Base-by-base conservation (phyloP, 2,113 vertebrate species). In the Apeltes quadracus region DNA sequence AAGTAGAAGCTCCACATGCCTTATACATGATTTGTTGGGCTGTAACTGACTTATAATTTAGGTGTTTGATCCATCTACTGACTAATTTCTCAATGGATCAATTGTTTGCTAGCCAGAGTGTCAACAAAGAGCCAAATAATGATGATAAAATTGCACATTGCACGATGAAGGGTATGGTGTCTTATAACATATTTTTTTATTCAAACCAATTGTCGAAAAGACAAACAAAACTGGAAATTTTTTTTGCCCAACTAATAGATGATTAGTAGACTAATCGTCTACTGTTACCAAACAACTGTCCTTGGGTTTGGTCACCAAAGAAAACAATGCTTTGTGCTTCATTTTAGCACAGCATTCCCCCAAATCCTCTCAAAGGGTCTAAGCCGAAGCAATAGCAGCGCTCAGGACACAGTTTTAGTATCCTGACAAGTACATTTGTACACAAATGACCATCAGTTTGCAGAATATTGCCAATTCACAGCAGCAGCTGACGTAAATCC, bases 401-500 rank as follows among this genome's bases (percentile, higher is more conserved):
- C 43, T 22, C 8, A 64, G 22, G 20, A 50, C 29, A 48, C 3
- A 43, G n/a, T 51, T 65, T 55, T 14, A 25, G 53, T 5, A 39
- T 44, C 53, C 5, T 61, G 46, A 64, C 16, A 50, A 62, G 14
- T 10, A 32, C 56, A 41, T 80, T 18, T 61, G 36, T 32, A 61
- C 48, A 85, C 54, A 83, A 68, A 83, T 82, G 76, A 68, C 75
- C 67, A 84, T 81, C 72, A 72, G 25, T 61, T 53, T 55, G 50
- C 58, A 75, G 44, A 76, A 72, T 74, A 84, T 85, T 79, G 67
- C 38, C 86, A 73, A 76, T 81, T 69, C 22, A 63, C 12, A 39
- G 50, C 11, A 73, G 46, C 1, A 41, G 4, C 68, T 75, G 73
- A 75, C 2, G 15, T 65, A 53, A 82, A 81, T 76, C 74, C 66